Evolutionary conservation across 2,113 vertebrate species (phyloP), one percentile per base, ranked within the genome.

Genomic region (Rhipidura dahli): DNA sequence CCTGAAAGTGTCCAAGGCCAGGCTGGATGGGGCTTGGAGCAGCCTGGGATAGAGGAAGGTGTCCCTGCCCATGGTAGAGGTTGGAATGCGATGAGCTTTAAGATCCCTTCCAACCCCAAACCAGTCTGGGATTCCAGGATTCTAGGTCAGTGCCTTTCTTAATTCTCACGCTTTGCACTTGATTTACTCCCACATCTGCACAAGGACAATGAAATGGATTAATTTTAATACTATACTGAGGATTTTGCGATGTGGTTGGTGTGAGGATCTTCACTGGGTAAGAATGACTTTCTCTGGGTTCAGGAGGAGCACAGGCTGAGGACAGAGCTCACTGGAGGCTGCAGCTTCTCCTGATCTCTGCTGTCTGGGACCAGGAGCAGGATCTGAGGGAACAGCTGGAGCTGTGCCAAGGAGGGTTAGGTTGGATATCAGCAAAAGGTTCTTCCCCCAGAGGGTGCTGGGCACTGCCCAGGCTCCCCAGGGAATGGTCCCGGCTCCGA

Each of bases 401-500:
- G 42, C 85, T 88, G 42, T 27, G 31, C 6, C 50, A 27, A 1
- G 26, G 27, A 13, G 17, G 5, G 1, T 40, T 26, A 15, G 65
- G 30, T 7, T 61, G n/a, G 16, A 11, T 4, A 7, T 64, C 31
- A 54, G 65, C n/a, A 7, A 47, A 56, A 57, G 44, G 3, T 22
- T 40, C 35, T 47, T 56, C 11, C 30, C 39, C 21, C 35, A 35
- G 66, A 49, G 26, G 9, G 6, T 49, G 57, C 0, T 49, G 56
- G 33, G 50, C 49, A 35, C 50, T 80, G 57, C 0, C 2, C 76
- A 50, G 49, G 31, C 35, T 88, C 9, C 21, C 14, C 76, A 72
- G 57, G 31, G 49, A 31, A 47, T 42, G 14, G 17, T 0, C 6
- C 1, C 1, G 1, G 21, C 21, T 28, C 64, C 3, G 0, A 20